Evolutionary conservation across 2,113 vertebrate species (phyloP).

Genomic region (Lepidothrix coronata): DNA sequence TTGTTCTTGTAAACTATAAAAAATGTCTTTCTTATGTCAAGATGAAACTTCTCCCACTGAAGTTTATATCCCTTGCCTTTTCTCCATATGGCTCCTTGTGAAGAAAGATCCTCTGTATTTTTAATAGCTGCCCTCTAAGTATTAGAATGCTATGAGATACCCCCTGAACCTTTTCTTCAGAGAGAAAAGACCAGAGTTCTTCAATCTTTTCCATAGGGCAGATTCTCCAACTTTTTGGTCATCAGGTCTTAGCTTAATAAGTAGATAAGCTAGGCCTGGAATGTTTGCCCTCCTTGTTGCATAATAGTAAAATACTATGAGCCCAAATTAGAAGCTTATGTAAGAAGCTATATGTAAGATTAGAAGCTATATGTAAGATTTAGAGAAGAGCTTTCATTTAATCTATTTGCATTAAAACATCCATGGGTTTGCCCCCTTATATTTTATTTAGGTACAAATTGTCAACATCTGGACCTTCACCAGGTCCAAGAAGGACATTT

Average conservation of each 20-base stretch:
- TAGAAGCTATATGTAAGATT: not conserved
- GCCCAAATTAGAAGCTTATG: not conserved
- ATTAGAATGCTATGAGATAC: not conserved
- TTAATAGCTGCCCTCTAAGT: not conserved
- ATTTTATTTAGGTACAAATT: not conserved
- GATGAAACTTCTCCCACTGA: not conserved
- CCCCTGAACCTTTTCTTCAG: not conserved
- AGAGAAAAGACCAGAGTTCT: not conserved
- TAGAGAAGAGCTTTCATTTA: not conserved
- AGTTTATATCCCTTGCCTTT: not conserved
- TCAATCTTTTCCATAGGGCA: not conserved
- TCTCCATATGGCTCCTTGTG: not conserved
- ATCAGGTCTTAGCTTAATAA: not conserved
- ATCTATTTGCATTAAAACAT: not conserved
- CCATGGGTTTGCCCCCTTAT: rapidly evolving
- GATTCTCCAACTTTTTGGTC: not conserved
- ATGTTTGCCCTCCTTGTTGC: not conserved
- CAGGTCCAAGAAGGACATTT: not conserved
- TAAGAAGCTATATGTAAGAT: not conserved
- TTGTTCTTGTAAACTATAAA: not conserved
- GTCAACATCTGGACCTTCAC: not conserved
- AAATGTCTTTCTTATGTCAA: not conserved
- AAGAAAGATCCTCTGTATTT: not conserved
- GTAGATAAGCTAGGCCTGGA: not conserved
- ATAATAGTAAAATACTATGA: not conserved